These are phyloP conservation scores for Coregonus suidteri DNA, from an alignment of 2,797 vertebrate species.

Conservation along the genomic window DNA sequence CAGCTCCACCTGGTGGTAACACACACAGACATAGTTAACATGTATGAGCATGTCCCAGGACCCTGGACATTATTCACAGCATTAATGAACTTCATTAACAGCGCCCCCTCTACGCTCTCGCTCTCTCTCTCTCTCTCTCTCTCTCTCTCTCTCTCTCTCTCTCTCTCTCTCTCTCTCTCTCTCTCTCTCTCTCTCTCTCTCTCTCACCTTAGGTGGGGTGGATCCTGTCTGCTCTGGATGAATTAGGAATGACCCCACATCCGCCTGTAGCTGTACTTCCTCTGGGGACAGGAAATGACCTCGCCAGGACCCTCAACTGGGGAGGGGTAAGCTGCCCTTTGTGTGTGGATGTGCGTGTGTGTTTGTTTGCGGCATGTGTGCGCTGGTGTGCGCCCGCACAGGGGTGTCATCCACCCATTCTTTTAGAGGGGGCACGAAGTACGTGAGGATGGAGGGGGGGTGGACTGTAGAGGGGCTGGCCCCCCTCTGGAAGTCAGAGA, in stretches of 20 bases:
- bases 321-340: conserved; percentile 88
- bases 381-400: background rate
- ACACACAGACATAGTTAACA: background rate
- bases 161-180: background rate
- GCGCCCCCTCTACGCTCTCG: no score
- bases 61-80: no score
- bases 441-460: background rate
- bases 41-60: no score
- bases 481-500: no score
- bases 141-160: no score
- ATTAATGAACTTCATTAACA: no score
- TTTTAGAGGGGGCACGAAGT: no score
- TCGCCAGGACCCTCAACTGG: conserved; percentile 99
- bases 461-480: background rate
- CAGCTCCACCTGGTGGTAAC: conserved; percentile 35
- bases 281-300: conserved; percentile 97
- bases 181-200: background rate
- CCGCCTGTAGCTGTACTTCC: conserved; percentile 98
- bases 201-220: conserved; percentile 67
- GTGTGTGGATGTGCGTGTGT: background rate
- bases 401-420: no score
- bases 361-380: background rate
- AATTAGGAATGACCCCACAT: conserved; percentile 91
- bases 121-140: background rate
- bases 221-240: conserved; percentile 95